Base-by-base conservation (phyloP, 2,888 invertebrate genomes). In the Polymixis lichenea region DNA sequence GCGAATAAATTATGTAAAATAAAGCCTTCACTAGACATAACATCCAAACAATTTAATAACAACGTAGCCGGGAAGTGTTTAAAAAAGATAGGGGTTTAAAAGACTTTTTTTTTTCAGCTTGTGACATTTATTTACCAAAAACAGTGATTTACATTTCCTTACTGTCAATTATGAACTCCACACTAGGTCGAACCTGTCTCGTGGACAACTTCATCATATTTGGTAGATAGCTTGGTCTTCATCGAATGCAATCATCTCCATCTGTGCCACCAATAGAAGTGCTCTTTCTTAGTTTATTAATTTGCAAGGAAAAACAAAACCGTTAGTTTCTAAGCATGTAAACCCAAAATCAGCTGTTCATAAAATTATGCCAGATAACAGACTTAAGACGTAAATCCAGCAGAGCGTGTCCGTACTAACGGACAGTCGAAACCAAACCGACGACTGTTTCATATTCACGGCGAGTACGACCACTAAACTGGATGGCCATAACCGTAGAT, bases 401-500 rank as follows among this genome's bases (percentile, higher is more conserved):
- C 86, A 82, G 76, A 88, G 83, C 88, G 76, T 75, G 72, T 80
- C 87, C n/a, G 55, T 78, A 67, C 76, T 89, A 88, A 88, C 89
- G 88, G 89, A 69, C 78, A 78, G 72, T 46, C 82, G 82, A 78
- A 87, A 85, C 86, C 65, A 80, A 86, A 78, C 71, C 65, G 32
- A 71, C 65, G 32, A 71, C 88, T 86, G 69, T 69, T 88, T 88
- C 77, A 82, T 81, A 88, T 88, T 87, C 88, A 89, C 78, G 56
- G n/a, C 77, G 67, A 79, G 88, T 88, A 60, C 80, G 77, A 77
- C 72, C 80, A 80, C 74, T 81, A 78, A 83, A 87, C 83, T 83
- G 78, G 71, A 83, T 75, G 88, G 53, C 84, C 83, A 83, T 88
- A 85, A 88, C 85, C 87, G 87, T 88, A 88, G 85, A 88, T 88